Evolutionary conservation across 2,113 vertebrate genomes (phyloP).

Genomic region (Ceratotherium simum): DNA sequence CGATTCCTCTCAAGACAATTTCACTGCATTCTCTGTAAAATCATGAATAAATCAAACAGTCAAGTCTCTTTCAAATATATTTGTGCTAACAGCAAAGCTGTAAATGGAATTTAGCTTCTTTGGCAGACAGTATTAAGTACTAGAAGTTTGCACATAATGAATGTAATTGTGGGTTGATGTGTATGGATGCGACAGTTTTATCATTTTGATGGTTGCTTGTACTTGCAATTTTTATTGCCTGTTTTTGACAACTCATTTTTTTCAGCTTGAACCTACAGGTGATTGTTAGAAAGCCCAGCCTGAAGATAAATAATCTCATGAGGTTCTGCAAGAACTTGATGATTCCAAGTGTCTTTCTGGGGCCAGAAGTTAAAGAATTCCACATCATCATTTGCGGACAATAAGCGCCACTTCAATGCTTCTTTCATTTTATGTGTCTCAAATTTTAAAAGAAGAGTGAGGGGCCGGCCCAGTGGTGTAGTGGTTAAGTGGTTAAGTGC

Average conservation of each 20-base stretch:
- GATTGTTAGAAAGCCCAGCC: constrained; percentile 69
- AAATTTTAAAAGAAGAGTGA: background rate
- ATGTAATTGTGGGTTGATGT: constrained; percentile 7
- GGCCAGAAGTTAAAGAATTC: constrained; percentile 50
- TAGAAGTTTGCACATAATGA: constrained; percentile 56
- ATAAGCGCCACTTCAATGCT: background rate
- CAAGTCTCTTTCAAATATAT: background rate
- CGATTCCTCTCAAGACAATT: constrained; percentile 25
- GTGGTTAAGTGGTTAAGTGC: too few species aligned
- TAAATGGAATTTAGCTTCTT: background rate
- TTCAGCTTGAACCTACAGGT: constrained; percentile 52
- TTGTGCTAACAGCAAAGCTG: constrained; percentile 47
- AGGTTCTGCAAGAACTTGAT: constrained; percentile 42
- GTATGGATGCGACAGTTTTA: constrained; percentile 51
- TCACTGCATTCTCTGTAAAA: constrained; percentile 7
- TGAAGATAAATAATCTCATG: constrained; percentile 69
- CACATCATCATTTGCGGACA: background rate
- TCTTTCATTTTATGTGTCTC: background rate
- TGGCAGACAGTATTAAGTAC: background rate
- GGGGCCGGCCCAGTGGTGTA: too few species aligned
- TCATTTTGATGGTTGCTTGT: background rate
- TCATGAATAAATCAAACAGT: background rate
- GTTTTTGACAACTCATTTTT: constrained; percentile 72
- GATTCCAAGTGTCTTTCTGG: constrained; percentile 67
- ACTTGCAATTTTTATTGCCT: constrained; percentile 64